Base-by-base conservation (phyloP, 2,797 vertebrate genomes). In the Brachyrhaphis roseni region DNA sequence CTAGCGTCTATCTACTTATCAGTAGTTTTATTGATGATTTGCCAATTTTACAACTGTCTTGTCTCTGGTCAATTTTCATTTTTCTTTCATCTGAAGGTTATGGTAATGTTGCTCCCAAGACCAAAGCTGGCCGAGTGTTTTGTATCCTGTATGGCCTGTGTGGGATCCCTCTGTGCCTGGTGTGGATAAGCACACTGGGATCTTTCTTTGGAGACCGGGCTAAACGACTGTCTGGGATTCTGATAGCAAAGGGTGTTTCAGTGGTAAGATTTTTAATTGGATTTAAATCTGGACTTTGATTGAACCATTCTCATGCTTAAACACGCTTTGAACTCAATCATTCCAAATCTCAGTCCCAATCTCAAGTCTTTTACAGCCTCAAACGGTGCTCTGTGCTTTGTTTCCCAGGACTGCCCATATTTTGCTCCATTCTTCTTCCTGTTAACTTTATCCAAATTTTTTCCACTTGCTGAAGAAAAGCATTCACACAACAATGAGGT, bases 71-170 rank as follows among this genome's bases (percentile, higher is more conserved):
- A n/a, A 8, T 13, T n/a, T n/a, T n/a, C 73, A 68, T 78, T 18
- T 12, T 77, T 11, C 75, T 72, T 68, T 15, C 77, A 2, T 71
- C 76, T 64, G 10, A 73, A 97, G 98, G 98, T 87, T 99, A 99
- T 34, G 98, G 98, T 78, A 98, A 99, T 49, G 96, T 99, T 79
- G 97, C 98, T 75, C 98, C 98, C 0, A 99, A 98, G 91, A 99
- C 98, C 5, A 73, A 93, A 0, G 89, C 95, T 0, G 98, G 98
- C 0, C 97, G 97, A n/a, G 92, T 98, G 82, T 99, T 99, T 95
- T 99, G 97, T 88, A 97, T 99, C 91, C 95, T 99, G 90, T 99
- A 98, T 1, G 98, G 98, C 12, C 96, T 99, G 71, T 99, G 96
- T 76, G 98, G 98, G 81, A 98, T 98, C 85, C 98, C 98, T 0